Evolutionary conservation across 2,113 vertebrate species (phyloP).

Genomic region (Aphyosemion australe): DNA sequence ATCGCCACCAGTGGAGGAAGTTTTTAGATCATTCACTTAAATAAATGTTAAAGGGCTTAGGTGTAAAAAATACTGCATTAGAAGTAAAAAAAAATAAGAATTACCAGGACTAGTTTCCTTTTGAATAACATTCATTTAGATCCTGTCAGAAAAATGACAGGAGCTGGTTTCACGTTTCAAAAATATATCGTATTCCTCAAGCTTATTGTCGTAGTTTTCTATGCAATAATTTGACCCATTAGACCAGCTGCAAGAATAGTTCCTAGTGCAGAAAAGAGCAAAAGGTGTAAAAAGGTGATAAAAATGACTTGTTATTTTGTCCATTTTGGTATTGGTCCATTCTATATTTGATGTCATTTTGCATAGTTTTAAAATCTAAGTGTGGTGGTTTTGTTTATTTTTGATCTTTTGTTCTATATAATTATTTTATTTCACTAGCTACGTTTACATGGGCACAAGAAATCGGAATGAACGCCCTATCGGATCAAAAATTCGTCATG

Average conservation of each 20-base stretch:
- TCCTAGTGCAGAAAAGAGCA: background rate
- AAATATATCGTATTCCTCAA: background rate
- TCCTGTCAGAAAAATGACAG: background rate
- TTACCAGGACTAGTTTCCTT: background rate
- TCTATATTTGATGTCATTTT: no score
- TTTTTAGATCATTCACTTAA: conserved; percentile 1
- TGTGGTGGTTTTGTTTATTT: no score
- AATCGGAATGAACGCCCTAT: no score
- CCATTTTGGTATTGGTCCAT: no score
- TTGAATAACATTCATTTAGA: background rate
- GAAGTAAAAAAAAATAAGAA: conserved; percentile 4
- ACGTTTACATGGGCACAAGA: no score
- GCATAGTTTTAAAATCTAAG: no score
- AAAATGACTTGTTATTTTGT: no score
- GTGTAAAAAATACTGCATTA: conserved; percentile 5
- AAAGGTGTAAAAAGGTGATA: background rate
- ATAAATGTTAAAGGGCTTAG: background rate
- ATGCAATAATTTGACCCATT: background rate
- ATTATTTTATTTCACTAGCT: no score
- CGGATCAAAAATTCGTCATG: no score
- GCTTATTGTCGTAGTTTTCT: background rate
- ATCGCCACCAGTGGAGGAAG: background rate
- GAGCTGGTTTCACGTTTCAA: background rate
- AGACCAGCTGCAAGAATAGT: background rate
- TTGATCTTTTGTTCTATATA: no score